Conservation (phyloP, 1,140 invertebrate genomes). For the Ectropis grisescens region DNA sequence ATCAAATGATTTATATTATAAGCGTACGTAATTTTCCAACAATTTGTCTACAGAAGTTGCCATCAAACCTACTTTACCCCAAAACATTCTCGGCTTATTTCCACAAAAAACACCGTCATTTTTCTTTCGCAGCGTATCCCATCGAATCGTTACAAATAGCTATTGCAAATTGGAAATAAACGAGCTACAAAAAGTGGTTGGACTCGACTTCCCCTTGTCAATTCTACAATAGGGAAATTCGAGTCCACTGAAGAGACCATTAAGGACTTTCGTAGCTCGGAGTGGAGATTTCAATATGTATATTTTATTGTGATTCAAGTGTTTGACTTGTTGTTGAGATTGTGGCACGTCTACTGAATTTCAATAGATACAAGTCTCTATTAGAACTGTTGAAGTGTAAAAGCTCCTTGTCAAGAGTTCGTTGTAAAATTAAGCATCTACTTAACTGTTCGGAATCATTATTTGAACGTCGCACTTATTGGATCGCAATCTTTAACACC, state of each 20-base stretch:
- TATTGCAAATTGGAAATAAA: constrained; percentile 26
- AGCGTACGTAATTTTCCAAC: no score
- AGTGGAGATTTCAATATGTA: constrained; percentile 19
- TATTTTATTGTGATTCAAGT: constrained; percentile 19
- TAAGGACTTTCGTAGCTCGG: constrained; percentile 11
- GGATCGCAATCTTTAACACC: no score
- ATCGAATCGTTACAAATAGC: constrained; percentile 16
- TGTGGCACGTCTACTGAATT: constrained; percentile 1
- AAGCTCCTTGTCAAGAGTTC: no score
- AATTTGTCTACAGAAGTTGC: no score
- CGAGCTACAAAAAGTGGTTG: constrained; percentile 16
- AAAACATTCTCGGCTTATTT: no score
- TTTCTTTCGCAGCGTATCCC: constrained; percentile 1
- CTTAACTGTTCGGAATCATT: no score
- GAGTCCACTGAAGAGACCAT: constrained; percentile 10
- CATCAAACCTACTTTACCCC: no score
- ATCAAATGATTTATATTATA: no score
- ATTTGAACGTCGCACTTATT: no score
- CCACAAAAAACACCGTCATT: constrained; percentile 1
- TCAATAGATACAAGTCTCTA: no score
- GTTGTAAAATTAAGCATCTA: no score
- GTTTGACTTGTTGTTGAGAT: constrained; percentile 5
- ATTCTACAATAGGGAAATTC: constrained; percentile 17
- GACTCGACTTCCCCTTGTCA: constrained; percentile 14
- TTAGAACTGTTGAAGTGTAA: no score